A percentile compares a stretch with the other conserved stretches of the same genome.
phyloP scores from a whole-genome alignment of 1,140 invertebrate species.

The Drosophila aff. region DNA sequence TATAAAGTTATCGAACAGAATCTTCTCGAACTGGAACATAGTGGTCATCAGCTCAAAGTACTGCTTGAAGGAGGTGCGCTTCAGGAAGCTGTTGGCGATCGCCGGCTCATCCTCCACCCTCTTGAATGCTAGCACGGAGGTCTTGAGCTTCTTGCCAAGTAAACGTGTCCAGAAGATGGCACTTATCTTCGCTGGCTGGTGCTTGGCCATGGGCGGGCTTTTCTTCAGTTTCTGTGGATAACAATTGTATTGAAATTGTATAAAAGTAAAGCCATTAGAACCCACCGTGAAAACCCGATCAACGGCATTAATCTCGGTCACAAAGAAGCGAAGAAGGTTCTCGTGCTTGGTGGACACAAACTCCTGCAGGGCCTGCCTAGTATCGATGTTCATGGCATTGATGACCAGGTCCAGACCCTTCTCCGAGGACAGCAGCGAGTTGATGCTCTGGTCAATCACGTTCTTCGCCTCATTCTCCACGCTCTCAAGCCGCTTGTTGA shows the following conservation, averaged over 20 bases:
- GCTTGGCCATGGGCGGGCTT: slow-evolving; percentile 90
- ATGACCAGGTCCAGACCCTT: slow-evolving; percentile 91
- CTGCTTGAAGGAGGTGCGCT: slow-evolving; percentile 90
- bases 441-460: slow-evolving; percentile 95
- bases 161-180: slow-evolving; percentile 93
- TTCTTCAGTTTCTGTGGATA: slow-evolving; percentile 88
- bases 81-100: slow-evolving; percentile 90
- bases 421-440: slow-evolving; percentile 91
- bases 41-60: slow-evolving; percentile 91
- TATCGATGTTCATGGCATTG: slow-evolving; percentile 92
- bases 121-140: slow-evolving; percentile 91
- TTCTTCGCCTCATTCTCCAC: slow-evolving; percentile 93
- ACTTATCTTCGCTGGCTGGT: slow-evolving; percentile 92
- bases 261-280: slow-evolving; percentile 9
- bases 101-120: slow-evolving; percentile 88
- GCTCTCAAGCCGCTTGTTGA: slow-evolving; percentile 90
- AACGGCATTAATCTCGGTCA: slow-evolving; percentile 90
- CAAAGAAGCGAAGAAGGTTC: slow-evolving; percentile 93
- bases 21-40: slow-evolving; percentile 92
- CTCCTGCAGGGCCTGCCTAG: slow-evolving; percentile 89
- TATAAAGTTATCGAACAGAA: slow-evolving; percentile 88
- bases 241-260: neutral
- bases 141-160: slow-evolving; percentile 91
- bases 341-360: slow-evolving; percentile 93
- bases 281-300: slow-evolving; percentile 89